phyloP scores from a whole-genome alignment of 1,140 invertebrate species.

The Mylabris phalerata region DNA sequence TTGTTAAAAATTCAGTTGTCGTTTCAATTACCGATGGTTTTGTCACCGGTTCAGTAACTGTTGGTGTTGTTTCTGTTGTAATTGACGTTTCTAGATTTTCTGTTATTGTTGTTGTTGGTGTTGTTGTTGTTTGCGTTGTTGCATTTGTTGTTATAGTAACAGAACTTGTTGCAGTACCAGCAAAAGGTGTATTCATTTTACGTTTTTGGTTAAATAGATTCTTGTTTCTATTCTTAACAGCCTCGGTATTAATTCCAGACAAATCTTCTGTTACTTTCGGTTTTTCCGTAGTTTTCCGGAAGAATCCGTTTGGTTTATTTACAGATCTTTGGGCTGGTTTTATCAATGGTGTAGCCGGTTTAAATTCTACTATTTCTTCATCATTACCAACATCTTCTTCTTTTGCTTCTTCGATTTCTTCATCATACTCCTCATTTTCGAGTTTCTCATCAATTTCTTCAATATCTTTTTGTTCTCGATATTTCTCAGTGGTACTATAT shows the following conservation, averaged over 20 bases:
- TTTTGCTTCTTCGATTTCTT: conserved; percentile 31
- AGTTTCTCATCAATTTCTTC: conserved; percentile 28
- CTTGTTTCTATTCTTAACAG: conserved; percentile 42
- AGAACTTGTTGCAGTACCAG: not conserved
- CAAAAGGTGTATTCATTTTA: conserved; percentile 34
- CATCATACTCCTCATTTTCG: conserved; percentile 38
- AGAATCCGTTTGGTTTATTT: conserved; percentile 6
- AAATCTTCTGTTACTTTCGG: conserved; percentile 11
- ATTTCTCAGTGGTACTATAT: not conserved
- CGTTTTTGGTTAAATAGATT: conserved; percentile 45
- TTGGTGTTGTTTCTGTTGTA: conserved; percentile 3
- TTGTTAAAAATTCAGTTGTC: conserved; percentile 43
- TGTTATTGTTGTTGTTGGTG: conserved; percentile 1
- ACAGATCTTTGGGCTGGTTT: not conserved
- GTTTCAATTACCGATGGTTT: conserved; percentile 2
- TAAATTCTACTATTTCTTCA: not conserved
- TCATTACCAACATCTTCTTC: not conserved
- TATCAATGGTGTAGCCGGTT: not conserved
- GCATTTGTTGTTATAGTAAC: conserved; percentile 4
- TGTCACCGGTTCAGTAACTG: conserved; percentile 8
- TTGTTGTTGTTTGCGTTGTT: not conserved
- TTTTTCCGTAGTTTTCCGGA: conserved; percentile 11
- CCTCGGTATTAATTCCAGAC: conserved; percentile 26
- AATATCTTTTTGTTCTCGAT: conserved; percentile 41
- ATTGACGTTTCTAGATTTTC: not conserved